Base-by-base conservation (phyloP, 2,888 invertebrate species). In the Clunio marinus region DNA sequence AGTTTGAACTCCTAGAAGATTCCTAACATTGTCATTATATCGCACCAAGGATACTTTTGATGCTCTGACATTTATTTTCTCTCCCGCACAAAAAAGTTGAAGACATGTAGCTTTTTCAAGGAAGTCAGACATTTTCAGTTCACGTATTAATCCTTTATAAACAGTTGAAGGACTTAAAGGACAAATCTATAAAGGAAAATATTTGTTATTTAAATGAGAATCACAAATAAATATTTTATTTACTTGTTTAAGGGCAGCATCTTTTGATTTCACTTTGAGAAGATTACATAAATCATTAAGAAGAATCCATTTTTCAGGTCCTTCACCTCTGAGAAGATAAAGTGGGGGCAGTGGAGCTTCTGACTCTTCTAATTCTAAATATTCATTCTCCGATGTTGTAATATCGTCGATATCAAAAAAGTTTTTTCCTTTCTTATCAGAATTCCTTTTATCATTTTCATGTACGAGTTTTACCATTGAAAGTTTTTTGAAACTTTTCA, bases 21-120 rank as follows among this genome's bases (percentile, higher is more conserved):
- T 88, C 74, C 86, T 84, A 72, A 93, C 88, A 77, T 87, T 88
- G 74, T 92, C 91, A 73, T 91, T 92, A 80, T 92, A 91, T 76
- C 88, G 86, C 72, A 93, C 87, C 69, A 93, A 84, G 65, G 88
- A 86, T 73, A 92, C 88, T 78, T 91, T 91, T 60, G 90, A 88
- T 51, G 88, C 88, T 69, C 90, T 84, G 69, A 89, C 86, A 77
- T 90, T 91, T 70, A 91, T 83, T 75, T 88, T 88, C 76, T 89
- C 90, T 32, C 89, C 89, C 55, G 88, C 87, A 73, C 88, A 86
- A 70, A 90, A 78, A 66, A 91, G 81, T 75, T 90, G 90, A 75
- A 90, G 87, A 75, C 91, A 91, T 72, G 87, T 87, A 15, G 91
- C 89, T 72, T 88, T 84, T 75, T 91, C 89, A 70, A 91, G 78